Evolutionary conservation across 2,888 invertebrate species (phyloP), one percentile per base, ranked within the genome.

Genomic region (Ormyrus nitidulus): DNA sequence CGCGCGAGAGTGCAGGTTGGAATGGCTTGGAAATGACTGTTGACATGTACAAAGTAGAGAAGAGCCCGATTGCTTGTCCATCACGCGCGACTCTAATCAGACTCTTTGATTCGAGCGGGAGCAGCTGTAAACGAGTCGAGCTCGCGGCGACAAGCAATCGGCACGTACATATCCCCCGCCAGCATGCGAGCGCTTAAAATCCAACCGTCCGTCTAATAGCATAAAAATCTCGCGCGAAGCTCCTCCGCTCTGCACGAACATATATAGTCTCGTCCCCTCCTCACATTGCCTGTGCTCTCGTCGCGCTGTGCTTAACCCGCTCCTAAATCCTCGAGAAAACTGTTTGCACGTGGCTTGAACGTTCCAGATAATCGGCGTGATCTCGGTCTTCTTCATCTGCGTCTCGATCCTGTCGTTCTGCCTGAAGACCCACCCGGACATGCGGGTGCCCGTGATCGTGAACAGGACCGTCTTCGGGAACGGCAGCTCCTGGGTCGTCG

Each of bases 361-460:
- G 56, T 94, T 93, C 61, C 95, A 99, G 99, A 96, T 98, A 88
- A 97, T 99, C 91, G 99, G 99, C 86, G 96, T 99, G 85, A 95
- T 99, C 91, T 99, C 99, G 85, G 98, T 99, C 89, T 99, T 99
- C 93, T 99, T 99, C 94, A 99, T 99, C 91, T 98, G 99, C 93
- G 96, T 99, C 85, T 99, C 99, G 85, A 99, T 99, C 91, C 93
- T 99, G 91, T 98, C 99, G 86, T 99, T 99, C 93, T 99, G 99
- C 93, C 94, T 99, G 90, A 99, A 99, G 93, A 99, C 99, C 68
- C 99, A 99, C 92, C 99, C 99, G 84, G 99, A 98, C 91, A 97
- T 99, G 96, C 93, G 98, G 88, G 97, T 97, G 88, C 98, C 98
- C 83, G 94, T 96, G 87, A 95, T 98, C 85, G 93, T 93, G 86